A percentile compares a stretch with the other conserved stretches of the same genome.
phyloP scores from a whole-genome alignment of 2,888 invertebrate species.

The Ophioninae sp. region DNA sequence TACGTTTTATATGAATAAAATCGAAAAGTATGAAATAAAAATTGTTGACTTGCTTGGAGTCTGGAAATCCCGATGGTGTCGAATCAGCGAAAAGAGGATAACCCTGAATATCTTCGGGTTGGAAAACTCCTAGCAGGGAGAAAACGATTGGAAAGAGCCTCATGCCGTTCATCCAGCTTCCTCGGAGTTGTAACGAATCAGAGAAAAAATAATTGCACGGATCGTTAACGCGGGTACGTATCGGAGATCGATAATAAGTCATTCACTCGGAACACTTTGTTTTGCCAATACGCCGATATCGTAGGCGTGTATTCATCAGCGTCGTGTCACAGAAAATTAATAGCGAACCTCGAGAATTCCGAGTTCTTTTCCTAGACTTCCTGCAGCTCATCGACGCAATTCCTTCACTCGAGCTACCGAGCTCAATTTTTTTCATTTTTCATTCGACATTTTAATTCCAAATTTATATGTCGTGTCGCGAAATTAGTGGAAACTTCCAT shows the following conservation, averaged over 20 bases:
- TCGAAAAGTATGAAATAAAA: not conserved
- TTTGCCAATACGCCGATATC: slow-evolving; percentile 47
- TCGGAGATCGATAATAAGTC: slow-evolving; percentile 25
- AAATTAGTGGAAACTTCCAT: no score
- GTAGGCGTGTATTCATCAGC: not conserved
- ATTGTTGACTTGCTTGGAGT: slow-evolving; percentile 50
- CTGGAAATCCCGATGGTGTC: slow-evolving; percentile 16
- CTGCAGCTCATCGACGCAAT: not conserved
- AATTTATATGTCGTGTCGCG: no score
- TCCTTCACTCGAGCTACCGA: not conserved
- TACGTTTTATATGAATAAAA: no score
- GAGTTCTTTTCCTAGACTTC: not conserved
- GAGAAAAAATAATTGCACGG: slow-evolving; percentile 49
- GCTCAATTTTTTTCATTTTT: not conserved
- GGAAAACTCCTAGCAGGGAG: slow-evolving; percentile 37
- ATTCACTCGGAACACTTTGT: slow-evolving; percentile 36
- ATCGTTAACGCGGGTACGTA: slow-evolving; percentile 34
- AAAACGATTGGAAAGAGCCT: slow-evolving; percentile 37
- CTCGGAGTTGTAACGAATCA: slow-evolving; percentile 26
- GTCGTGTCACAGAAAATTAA: slow-evolving; percentile 41
- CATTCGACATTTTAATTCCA: not conserved
- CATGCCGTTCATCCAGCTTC: slow-evolving; percentile 48
- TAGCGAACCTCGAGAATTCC: not conserved
- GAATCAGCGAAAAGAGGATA: not conserved
- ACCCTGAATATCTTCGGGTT: slow-evolving; percentile 24